Evolutionary conservation across 2,888 invertebrate genomes (phyloP), one percentile per base, ranked within the genome.

Genomic region (Calephelis perditalis): DNA sequence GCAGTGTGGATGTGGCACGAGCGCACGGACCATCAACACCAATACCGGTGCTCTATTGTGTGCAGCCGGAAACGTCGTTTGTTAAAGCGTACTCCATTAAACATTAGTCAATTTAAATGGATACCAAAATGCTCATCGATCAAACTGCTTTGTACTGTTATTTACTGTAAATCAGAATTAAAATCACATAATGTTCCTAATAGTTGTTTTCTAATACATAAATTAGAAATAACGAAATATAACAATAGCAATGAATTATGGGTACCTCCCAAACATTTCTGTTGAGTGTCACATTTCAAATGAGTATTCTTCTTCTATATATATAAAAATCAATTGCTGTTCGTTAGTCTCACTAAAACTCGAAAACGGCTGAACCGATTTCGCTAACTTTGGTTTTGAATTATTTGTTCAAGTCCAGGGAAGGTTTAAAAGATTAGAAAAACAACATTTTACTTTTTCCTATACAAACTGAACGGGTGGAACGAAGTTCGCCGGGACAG

Each of bases 61-160:
- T 71, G 70, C 70, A 74, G 74, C 75, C 77, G 79, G 78, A 80
- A 78, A 76, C 69, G 70, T 72, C 69, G 54, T 54, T 54, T 54
- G 54, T 54, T 54, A 54, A 54, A 54, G 54, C 54, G 54, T 11
- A 54, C 54, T 54, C 54, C 36, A 54, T 54, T 54, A 54, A 54
- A 54, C 54, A 54, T 54, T 54, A 54, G 54, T 54, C 54, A 35
- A 54, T 54, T 54, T 54, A 54, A 54, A 54, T 54, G 54, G 54
- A 54, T 54, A 54, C 54, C 7, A 54, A 54, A 54, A 54, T 54
- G 11, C 35, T 54, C 54, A 54, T 54, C 54, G 54, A 54, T 54
- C 54, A 54, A 36, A 54, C 54, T 54, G 54, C 54, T 35, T 1
- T 36, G 54, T 36, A 54, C 54, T 54, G 54, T 54, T 54, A 54